Percentiles rank a stretch among this genome's conserved stretches.
phyloP scores from a whole-genome alignment of 1,140 invertebrate species.

The Drosophila ananassae region DNA sequence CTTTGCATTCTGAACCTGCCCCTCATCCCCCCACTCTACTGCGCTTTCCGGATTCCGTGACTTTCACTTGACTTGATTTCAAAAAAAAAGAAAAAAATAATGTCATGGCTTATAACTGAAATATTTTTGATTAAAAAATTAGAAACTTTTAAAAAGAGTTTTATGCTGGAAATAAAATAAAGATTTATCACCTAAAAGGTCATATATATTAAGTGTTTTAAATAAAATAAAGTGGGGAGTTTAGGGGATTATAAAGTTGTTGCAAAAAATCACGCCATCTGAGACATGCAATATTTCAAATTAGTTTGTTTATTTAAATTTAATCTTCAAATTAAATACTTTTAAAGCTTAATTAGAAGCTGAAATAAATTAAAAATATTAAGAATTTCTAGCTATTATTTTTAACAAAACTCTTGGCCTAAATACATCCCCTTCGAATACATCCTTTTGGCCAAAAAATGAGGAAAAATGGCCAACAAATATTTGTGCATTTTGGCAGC shows the following conservation, averaged over 20 bases:
- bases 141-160: background rate
- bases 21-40: too few relatives aligned
- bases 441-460: too few relatives aligned
- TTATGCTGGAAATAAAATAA: background rate
- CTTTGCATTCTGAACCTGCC: background rate
- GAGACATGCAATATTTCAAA: background rate
- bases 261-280: background rate
- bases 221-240: background rate
- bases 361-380: too few relatives aligned
- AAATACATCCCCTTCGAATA: too few relatives aligned
- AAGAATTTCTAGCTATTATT: too few relatives aligned
- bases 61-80: background rate
- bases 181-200: background rate
- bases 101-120: too few relatives aligned
- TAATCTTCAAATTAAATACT: too few relatives aligned
- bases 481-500: slow-evolving; percentile 40
- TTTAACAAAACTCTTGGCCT: too few relatives aligned
- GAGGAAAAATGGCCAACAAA: slow-evolving; percentile 29
- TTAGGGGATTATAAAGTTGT: background rate
- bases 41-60: background rate
- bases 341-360: too few relatives aligned
- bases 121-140: background rate
- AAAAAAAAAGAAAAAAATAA: too few relatives aligned
- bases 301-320: too few relatives aligned
- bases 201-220: background rate